Evolutionary conservation across 92 coral and sea anemone genomes (phyloP), one percentile per base, ranked within the genome.

Genomic region (Porites evermanni): DNA sequence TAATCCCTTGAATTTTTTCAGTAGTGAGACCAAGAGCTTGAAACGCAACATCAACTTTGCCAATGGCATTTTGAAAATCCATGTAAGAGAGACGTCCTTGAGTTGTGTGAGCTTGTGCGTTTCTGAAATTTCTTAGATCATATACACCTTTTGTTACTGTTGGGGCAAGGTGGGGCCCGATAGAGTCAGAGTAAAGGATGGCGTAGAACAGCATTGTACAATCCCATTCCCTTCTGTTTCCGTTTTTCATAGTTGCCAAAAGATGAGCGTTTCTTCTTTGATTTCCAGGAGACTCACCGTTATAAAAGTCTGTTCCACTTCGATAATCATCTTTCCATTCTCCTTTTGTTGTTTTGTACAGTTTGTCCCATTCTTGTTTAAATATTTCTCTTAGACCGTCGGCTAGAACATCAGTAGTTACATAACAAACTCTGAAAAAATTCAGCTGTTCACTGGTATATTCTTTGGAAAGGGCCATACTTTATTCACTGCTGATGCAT

Each of bases 61-160:
- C 38, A 7, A 74, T 32, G 70, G 75, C 79, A 23, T 12, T 64
- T 74, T 81, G 71, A 50, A 84, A 89, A 10, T 77, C 86, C 12
- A 12, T 44, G 13, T 68, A 86, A 9, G 70, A 59, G 12, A 89
- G 79, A 17, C 61, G 13, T 8, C 71, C 92, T 38, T 38, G 47
- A 38, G 47, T 38, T 38, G 0, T 38, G 47, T 38, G 47, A 38
- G 47, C 47, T 2, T 32, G 38, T 32, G 38, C 38, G 38, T 32
- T 32, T 32, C 38, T 32, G 2, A 32, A 32, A 32, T 32, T 32
- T 32, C 38, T 32, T 32, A 32, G 38, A 32, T 32, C 38, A 32
- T 32, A 0, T 4, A 32, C 38, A 32, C 2, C 2, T 32, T 32
- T 32, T 32, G 4, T 32, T 32, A 32, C 38, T 32, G 38, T 32